Evolutionary conservation across 2,797 vertebrate genomes (phyloP), one percentile per base, ranked within the genome.

Genomic region (Smutsia temminckii): DNA sequence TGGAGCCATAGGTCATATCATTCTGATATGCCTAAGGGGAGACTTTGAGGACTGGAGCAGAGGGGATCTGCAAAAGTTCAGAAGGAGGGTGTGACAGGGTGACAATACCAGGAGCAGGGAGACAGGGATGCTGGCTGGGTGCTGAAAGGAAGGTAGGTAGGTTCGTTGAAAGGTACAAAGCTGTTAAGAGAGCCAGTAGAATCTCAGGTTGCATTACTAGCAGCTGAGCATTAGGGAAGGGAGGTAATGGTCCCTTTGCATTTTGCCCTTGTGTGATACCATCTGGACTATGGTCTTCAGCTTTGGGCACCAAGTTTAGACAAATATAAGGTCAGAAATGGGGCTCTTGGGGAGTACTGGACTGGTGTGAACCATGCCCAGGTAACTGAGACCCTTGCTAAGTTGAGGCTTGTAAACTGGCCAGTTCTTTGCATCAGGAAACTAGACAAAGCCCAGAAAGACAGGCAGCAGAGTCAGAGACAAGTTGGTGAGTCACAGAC

Each of bases 161-260:
- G 40, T 14, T 37, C 2, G 1, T 12, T 11, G 12, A n/a, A 91
- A 71, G 32, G 17, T 69, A 18, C 21, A 90, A 34, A 72, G 17
- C 32, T 59, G 49, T 51, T 18, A 29, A 42, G 64, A 71, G 18
- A 57, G 8, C 55, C 40, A 49, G 49, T 12, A n/a, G 17, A 46
- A 37, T 69, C 61, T 86, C 53, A 63, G 32, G 51, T 14, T 34
- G 29, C 16, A 17, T 71, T 55, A 51, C 16, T 1, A 86, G 51
- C 55, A 11, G 9, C 6, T 8, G 1, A 8, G 13, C 2, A 0
- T 29, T 21, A 63, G 49, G 16, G 7, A 83, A n/a, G 20, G 9
- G 7, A 20, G 16, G 8, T 18, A n/a, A 34, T 29, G 32, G 57
- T 64, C n/a, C 37, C 23, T 21, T 49, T 23, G 23, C 6, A 46